phyloP scores from a whole-genome alignment of 2,797 vertebrate genomes.

The Eidolon dupreanum region DNA sequence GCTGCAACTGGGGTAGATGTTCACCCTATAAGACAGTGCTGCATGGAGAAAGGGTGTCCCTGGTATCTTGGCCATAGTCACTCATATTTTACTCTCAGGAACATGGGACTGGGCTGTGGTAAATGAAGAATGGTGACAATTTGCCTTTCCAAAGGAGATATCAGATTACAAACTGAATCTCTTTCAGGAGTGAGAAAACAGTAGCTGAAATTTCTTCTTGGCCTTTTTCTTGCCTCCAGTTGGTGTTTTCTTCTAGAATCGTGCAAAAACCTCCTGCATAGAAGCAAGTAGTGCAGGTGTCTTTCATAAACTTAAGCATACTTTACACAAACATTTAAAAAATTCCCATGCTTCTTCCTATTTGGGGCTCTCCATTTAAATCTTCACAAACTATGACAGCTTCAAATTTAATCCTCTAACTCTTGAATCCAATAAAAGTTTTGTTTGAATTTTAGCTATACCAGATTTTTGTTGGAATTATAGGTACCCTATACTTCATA shows the following conservation, averaged over 20 bases:
- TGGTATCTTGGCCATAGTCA: background rate
- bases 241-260: background rate
- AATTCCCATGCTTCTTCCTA: background rate
- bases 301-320: background rate
- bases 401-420: background rate
- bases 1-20: background rate
- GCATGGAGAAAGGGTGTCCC: background rate
- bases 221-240: background rate
- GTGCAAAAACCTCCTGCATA: background rate
- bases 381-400: background rate
- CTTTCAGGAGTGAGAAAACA: fast-evolving
- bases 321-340: background rate
- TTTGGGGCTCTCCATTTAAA: background rate
- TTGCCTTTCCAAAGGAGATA: background rate
- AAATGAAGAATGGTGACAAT: background rate
- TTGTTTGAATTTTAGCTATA: background rate
- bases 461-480: background rate
- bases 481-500: background rate
- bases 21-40: background rate
- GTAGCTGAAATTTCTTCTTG: background rate
- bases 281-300: background rate
- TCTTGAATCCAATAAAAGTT: background rate
- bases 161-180: background rate
- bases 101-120: background rate
- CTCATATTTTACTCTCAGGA: background rate